Base-by-base conservation (phyloP, 2,797 vertebrate species). In the Enteromius argenteus region DNA sequence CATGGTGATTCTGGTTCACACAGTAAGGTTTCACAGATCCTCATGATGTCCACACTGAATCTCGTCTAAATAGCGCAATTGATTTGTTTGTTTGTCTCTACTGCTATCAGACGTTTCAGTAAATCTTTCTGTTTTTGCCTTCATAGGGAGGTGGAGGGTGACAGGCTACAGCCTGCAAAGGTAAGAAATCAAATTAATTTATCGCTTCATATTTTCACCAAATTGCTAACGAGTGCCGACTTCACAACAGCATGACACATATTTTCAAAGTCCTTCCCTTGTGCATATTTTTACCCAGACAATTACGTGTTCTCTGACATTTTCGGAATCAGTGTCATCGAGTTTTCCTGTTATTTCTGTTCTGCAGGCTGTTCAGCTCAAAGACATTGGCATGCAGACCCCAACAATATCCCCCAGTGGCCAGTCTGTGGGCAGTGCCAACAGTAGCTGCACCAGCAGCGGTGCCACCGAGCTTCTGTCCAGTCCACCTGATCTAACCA, bases 381-480 rank as follows among this genome's bases (percentile, higher is more conserved):
- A 96, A 92, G 96, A 96, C 90, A 95, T 96, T 7, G 94, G 94
- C 86, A 92, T 94, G 86, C 95, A 95, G 90, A 95, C 96, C 32
- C 96, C 96, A 77, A 96, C 95, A 66, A 95, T 94, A 80, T 98
- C 97, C 27, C 97, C 97, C 87, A 96, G 96, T 91, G 93, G 95
- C 91, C 96, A 97, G 91, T 97, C 97, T 75, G 96, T 96, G 90
- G 96, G 96, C 90, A 98, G 96, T 86, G 95, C 95, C 92, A 97
- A 96, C 90, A 96, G 96, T 88, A 95, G 92, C 32, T 94, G 95
- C 91, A 95, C 96, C 89, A 95, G 92, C 30, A 94, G 95, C 80
- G 92, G 93, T 85, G 94, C 95, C 89, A 93, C 95, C 37, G 97
- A 97, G 86, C 93, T 97, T 71, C 97, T 97, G 90, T 94, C 96